Base-by-base conservation (phyloP, 2,113 vertebrate genomes). In the Neotoma lepida region DNA sequence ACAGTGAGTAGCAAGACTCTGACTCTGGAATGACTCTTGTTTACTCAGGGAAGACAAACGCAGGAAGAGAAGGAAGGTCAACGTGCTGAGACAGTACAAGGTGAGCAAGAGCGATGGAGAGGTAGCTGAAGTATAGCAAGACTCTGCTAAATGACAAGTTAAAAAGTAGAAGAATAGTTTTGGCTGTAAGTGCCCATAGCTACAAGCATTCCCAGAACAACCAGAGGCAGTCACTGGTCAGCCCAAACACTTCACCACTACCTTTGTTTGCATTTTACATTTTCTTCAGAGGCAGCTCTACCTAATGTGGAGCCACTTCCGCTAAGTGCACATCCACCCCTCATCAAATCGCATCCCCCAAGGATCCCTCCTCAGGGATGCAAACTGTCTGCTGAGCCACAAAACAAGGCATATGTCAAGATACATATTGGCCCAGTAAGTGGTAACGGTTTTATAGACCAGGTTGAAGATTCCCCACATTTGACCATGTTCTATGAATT, bases 401-500 rank as follows among this genome's bases (percentile, higher is more conserved):
- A 54, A 66, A 95, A 93, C 74, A 78, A 86, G 92, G 86, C 90
- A 58, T 44, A 46, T 71, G 96, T 96, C 96, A 96, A 97, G 88
- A 95, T 68, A 81, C 85, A 87, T 93, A 97, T 92, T 95, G 96
- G 92, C 91, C 94, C 91, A 93, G 95, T 88, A 89, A 94, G 74
- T 88, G 3, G 2, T 95, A 82, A 97, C 95, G 93, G 93, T 93
- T 96, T 97, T 93, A 95, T 95, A 92, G 13, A 95, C 94, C 86
- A 95, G 94, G 96, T 92, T 94, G 90, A 96, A 93, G 95, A 96
- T 70, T 84, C 81, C 93, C 96, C 85, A 91, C 93, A 96, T 92
- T 93, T 93, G 95, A 96, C 96, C 68, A 77, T 70, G 95, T 92
- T 95, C 84, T 51, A 77, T 86, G 96, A 97, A 96, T 97, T 86